Evolutionary conservation across 1,140 invertebrate species (phyloP).

Genomic region (Pseudobourletiella spinata): DNA sequence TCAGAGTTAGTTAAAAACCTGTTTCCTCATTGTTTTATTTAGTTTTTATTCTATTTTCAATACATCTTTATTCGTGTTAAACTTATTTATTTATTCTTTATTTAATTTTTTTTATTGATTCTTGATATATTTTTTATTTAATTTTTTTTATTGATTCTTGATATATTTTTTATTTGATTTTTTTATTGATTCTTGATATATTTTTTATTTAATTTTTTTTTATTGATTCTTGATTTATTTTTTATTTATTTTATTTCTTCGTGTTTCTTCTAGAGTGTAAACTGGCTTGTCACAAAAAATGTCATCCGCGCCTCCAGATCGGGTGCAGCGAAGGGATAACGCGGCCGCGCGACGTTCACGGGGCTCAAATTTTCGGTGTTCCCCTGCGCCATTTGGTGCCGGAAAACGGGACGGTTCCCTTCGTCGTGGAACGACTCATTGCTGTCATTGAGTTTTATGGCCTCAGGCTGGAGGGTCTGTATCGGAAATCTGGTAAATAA

Average conservation of each 20-base stretch:
- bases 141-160: not conserved
- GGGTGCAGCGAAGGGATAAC: constrained; percentile 44
- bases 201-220: no score
- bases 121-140: not conserved
- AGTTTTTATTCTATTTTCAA: constrained; percentile 36
- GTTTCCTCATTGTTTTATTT: no score
- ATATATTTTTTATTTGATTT: not conserved
- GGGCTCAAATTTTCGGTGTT: constrained; percentile 49
- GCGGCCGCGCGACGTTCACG: constrained; percentile 38
- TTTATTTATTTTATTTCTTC: constrained; percentile 18
- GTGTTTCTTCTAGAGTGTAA: constrained; percentile 71
- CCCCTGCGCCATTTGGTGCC: constrained; percentile 44
- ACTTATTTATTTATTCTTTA: not conserved
- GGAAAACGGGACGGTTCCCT: constrained; percentile 64
- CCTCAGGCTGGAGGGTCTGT: constrained; percentile 84
- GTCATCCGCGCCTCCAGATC: constrained; percentile 57
- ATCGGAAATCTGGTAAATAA: constrained; percentile 76
- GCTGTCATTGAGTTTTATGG: constrained; percentile 84
- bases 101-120: not conserved
- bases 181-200: not conserved
- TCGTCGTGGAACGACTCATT: constrained; percentile 77
- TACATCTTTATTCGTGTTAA: not conserved
- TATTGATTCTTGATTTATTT: no score
- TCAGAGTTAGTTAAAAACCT: no score
- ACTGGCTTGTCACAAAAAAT: constrained; percentile 89